Evolutionary conservation across 2,113 vertebrate genomes (phyloP).

Genomic region (Neoarius graeffei): DNA sequence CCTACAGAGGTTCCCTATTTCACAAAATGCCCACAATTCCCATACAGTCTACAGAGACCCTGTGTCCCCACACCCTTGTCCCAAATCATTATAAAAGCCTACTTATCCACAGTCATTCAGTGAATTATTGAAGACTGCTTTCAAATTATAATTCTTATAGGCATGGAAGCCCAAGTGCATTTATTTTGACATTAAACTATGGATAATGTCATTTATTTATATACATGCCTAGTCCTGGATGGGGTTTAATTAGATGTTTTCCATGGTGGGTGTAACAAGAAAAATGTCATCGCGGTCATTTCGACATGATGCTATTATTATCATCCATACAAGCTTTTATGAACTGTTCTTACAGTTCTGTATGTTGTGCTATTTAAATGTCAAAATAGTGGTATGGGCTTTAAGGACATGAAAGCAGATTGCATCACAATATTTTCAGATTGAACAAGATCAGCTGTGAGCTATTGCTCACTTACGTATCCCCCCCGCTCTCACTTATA

Average conservation of each 20-base stretch:
- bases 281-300: neutral
- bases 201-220: neutral
- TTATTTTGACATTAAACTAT: neutral
- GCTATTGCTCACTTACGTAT: too few relatives aligned
- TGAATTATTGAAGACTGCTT: neutral
- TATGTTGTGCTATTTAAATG: neutral
- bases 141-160: neutral
- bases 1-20: neutral
- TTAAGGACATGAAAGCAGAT: neutral
- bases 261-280: neutral
- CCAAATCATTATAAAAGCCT: conserved; percentile 2
- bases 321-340: neutral
- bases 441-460: too few relatives aligned
- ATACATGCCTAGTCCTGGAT: neutral
- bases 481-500: too few relatives aligned
- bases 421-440: neutral
- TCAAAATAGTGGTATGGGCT: neutral
- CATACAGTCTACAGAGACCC: neutral
- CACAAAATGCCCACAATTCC: neutral
- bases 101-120: conserved; percentile 2
- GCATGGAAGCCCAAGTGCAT: neutral
- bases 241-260: neutral
- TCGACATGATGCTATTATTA: neutral
- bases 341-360: neutral
- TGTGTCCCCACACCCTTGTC: neutral